phyloP scores from a whole-genome alignment of 37 sponge, comb jelly and placozoan genomes.

The Ianthella basta region DNA sequence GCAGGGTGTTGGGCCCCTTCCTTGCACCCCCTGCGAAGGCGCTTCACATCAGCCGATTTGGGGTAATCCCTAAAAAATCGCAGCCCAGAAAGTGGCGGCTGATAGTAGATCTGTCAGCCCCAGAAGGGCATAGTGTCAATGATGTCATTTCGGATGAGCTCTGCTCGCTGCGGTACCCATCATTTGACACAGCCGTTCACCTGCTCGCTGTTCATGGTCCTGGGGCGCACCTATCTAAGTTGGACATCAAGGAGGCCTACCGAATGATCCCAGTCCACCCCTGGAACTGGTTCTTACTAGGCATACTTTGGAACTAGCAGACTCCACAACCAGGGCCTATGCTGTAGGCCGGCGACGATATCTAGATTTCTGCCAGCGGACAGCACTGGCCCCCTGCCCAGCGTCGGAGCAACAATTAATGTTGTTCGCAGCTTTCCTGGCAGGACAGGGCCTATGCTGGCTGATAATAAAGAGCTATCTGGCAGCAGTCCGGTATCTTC shows the following conservation, averaged over 20 bases:
- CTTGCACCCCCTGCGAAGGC: neutral
- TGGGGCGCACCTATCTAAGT: constrained; percentile 29
- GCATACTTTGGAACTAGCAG: constrained; percentile 51
- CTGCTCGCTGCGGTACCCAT: constrained; percentile 15
- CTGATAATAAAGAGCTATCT: constrained; percentile 62
- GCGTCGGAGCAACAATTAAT: constrained; percentile 39
- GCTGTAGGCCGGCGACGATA: constrained; percentile 37
- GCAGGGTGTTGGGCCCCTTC: constrained; percentile 26
- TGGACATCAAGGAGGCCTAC: constrained; percentile 44
- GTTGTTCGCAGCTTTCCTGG: constrained; percentile 43
- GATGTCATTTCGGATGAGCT: constrained; percentile 36
- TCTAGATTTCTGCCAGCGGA: constrained; percentile 36
- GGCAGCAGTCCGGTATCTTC: constrained; percentile 50
- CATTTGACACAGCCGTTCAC: constrained; percentile 32
- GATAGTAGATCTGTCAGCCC: constrained; percentile 41
- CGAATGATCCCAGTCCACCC: constrained; percentile 44
- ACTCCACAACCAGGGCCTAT: constrained; percentile 56
- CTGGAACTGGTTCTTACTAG: constrained; percentile 20
- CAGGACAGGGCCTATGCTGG: constrained; percentile 18
- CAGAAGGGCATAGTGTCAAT: constrained; percentile 36
- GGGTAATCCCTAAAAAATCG: constrained; percentile 40
- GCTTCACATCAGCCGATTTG: constrained; percentile 34
- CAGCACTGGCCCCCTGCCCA: constrained; percentile 57
- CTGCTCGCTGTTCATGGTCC: neutral
- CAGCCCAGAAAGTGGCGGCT: constrained; percentile 40